A percentile compares a stretch with the other conserved stretches of the same genome.
phyloP scores from a whole-genome alignment of 2,797 vertebrate species.

The Fringilla coelebs region DNA sequence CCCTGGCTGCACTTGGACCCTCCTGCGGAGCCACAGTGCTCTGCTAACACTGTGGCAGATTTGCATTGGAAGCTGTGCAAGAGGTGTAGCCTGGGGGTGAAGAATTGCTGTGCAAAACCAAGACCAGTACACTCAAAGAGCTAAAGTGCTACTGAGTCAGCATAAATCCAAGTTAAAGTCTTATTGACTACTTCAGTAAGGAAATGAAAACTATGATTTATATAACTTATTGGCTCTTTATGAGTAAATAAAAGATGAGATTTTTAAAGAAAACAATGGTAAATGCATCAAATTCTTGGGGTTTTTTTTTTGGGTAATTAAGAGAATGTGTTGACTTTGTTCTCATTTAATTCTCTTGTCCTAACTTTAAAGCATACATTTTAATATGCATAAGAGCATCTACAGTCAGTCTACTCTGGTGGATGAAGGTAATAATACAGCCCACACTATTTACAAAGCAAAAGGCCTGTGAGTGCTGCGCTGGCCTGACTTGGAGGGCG shows the following conservation, averaged over 20 bases:
- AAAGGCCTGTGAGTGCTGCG: not conserved
- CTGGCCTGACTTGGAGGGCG: not conserved
- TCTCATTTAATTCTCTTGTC: not conserved
- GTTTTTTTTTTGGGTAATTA: slow-evolving; percentile 67
- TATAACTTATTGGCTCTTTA: slow-evolving; percentile 91
- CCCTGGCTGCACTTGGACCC: not conserved
- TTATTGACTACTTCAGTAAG: slow-evolving; percentile 55
- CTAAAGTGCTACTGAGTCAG: slow-evolving; percentile 73
- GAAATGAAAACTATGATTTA: slow-evolving; percentile 76
- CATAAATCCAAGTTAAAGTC: slow-evolving; percentile 66
- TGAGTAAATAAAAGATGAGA: slow-evolving; percentile 78
- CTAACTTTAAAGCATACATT: not conserved
- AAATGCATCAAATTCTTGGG: slow-evolving; percentile 61
- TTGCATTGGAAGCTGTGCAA: not conserved
- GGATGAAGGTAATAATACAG: no score
- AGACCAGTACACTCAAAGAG: not conserved
- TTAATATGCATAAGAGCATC: not conserved
- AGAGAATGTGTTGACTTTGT: slow-evolving; percentile 52
- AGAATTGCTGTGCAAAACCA: not conserved
- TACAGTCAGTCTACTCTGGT: rapidly evolving
- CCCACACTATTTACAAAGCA: not conserved
- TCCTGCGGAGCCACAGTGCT: rapidly evolving
- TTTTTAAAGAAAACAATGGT: slow-evolving; percentile 72
- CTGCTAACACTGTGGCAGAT: not conserved
- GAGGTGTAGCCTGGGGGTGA: not conserved